A percentile compares a stretch with the other conserved stretches of the same genome.
Evolutionary conservation across 2,113 vertebrate genomes (phyloP).

Genomic region (Corythornis madagascariensis): DNA sequence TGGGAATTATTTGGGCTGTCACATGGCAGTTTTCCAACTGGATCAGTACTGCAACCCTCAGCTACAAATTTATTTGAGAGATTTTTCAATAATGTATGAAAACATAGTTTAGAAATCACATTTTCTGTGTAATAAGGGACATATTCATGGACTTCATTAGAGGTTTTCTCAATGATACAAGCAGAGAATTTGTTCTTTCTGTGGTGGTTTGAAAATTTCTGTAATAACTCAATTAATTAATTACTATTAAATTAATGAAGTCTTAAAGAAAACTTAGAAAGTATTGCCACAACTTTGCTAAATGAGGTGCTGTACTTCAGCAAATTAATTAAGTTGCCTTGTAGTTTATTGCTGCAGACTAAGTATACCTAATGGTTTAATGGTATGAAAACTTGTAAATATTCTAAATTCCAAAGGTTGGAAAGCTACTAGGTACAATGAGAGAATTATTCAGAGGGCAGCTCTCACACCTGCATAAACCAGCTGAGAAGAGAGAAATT

Average conservation of each 20-base stretch:
- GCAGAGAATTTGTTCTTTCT: not conserved
- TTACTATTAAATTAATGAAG: not conserved
- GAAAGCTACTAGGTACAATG: not conserved
- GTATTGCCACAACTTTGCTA: not conserved
- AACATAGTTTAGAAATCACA: not conserved
- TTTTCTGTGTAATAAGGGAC: not conserved
- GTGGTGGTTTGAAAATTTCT: not conserved
- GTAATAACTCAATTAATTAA: not conserved
- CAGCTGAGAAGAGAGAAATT: not conserved
- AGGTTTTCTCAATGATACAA: not conserved
- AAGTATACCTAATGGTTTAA: not conserved
- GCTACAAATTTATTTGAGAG: not conserved
- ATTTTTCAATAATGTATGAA: not conserved
- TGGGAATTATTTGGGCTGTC: not conserved
- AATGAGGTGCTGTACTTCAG: not conserved
- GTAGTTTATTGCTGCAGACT: not conserved
- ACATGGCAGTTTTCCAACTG: not conserved
- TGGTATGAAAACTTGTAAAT: slow-evolving; percentile 4
- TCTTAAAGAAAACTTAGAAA: not conserved
- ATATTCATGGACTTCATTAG: not conserved
- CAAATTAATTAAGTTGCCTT: not conserved
- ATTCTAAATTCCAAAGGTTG: not conserved
- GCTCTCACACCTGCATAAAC: not conserved
- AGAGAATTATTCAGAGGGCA: not conserved
- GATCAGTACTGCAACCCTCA: not conserved